Base-by-base conservation (phyloP, 1,140 invertebrate genomes). In the Gryon sp. region DNA sequence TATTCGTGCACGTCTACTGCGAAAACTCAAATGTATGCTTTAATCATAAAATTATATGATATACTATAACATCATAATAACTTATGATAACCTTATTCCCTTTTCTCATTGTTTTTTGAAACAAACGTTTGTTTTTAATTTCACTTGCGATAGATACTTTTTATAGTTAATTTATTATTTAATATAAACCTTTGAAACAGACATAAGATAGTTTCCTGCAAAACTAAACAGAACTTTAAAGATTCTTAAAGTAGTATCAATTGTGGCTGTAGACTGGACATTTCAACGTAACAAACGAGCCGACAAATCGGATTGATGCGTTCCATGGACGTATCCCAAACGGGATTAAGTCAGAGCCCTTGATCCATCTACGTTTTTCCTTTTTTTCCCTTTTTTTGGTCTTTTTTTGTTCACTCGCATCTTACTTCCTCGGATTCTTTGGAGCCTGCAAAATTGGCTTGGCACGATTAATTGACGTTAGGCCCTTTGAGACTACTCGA, bases 231-330 rank as follows among this genome's bases (percentile, higher is more conserved):
- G 11, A 46, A 26, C 1, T 4, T 14, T 14, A 48, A 19, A 50
- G 11, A 24, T 41, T 22, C 12, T 32, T 43, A n/a, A 32, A 68
- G 28, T 52, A 11, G 34, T 0, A 34, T 11, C 63, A 60, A 46
- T 53, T 45, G 65, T 15, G 24, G 18, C 5, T 18, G 36, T 20
- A 26, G 34, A 34, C 20, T 43, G 15, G 41, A 63, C 30, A 43
- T 63, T 36, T 48, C 20, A 28, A 24, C 7, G 46, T 57, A 72
- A 80, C 57, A 84, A 86, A 86, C 82, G 83, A 83, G 81, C 76
- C 82, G 79, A 82, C 79, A 86, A 86, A 86, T 86, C 81, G 80
- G 80, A 87, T 87, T 83, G 81, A 83, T 81, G 75, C 72, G 68
- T 83, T 63, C 66, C 78, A n/a, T 70, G 79, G 80, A 84, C 80